Evolutionary conservation across 2,113 vertebrate genomes (phyloP).

Genomic region (Orthonyx spaldingii): DNA sequence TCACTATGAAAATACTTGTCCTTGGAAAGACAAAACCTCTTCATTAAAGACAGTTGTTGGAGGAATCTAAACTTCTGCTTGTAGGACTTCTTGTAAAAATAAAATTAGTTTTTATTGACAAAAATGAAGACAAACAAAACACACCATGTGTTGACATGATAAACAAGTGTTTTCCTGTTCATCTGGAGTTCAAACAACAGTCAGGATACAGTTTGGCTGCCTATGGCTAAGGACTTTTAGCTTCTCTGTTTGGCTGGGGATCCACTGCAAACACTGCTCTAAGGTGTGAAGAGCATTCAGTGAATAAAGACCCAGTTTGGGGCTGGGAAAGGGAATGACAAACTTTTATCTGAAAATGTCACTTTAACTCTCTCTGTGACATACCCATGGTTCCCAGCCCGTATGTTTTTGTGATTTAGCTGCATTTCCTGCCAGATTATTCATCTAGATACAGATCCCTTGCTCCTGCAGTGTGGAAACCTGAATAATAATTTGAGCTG

Average conservation of each 20-base stretch:
- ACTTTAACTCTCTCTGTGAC: not conserved
- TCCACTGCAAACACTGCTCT: not conserved
- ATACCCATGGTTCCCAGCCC: not conserved
- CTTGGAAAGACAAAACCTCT: not conserved
- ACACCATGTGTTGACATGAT: not conserved
- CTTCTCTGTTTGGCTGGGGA: not conserved
- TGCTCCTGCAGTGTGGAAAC: conserved; percentile 27
- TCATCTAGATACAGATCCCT: conserved; percentile 10
- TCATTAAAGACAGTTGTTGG: not conserved
- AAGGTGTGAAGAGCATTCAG: not conserved
- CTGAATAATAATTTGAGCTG: conserved; percentile 46
- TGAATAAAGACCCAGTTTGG: not conserved
- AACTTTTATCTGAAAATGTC: not conserved
- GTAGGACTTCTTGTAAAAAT: not conserved
- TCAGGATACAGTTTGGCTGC: not conserved
- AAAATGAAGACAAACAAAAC: not conserved
- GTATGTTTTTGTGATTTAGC: conserved; percentile 17
- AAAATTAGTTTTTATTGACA: not conserved
- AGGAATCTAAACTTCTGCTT: not conserved
- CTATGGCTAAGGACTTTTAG: not conserved
- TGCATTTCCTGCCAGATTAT: conserved; percentile 26
- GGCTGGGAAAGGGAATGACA: not conserved
- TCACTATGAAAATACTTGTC: not conserved
- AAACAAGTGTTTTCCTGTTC: not conserved
- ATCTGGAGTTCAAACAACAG: not conserved